Percentiles rank a stretch among this genome's conserved stretches.
Conservation (phyloP, 1,140 invertebrate species). For the Amyelois transitella region DNA sequence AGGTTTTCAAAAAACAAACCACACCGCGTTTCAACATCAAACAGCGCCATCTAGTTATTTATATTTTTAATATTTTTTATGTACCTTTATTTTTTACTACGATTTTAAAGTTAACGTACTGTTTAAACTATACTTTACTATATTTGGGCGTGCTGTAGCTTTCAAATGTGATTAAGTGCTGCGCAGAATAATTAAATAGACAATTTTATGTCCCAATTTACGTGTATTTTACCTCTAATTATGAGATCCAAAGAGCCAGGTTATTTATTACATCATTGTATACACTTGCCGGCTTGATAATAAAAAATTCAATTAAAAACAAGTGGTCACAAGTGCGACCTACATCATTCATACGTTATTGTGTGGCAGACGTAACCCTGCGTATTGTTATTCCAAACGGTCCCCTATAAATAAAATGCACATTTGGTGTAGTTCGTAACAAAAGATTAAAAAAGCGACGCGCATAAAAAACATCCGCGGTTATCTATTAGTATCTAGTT, state of each 20-base stretch:
- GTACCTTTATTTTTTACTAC: too few relatives aligned
- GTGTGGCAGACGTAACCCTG: conserved; percentile 10
- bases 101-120: neutral
- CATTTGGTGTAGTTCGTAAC: conserved; percentile 55
- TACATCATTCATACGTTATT: conserved; percentile 54
- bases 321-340: conserved; percentile 58
- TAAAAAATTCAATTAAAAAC: conserved; percentile 66
- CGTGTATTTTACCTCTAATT: conserved; percentile 14
- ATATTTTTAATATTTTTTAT: too few relatives aligned
- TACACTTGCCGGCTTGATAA: conserved; percentile 31
- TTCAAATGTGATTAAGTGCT: conserved; percentile 42
- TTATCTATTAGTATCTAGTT: conserved; percentile 74
- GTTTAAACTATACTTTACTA: neutral
- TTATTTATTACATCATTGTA: conserved; percentile 13
- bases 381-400: conserved; percentile 16
- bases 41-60: too few relatives aligned
- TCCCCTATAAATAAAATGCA: conserved; percentile 62
- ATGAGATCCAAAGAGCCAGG: neutral
- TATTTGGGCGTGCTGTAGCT: conserved; percentile 35
- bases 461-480: conserved; percentile 70
- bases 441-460: conserved; percentile 63
- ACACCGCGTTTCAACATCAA: too few relatives aligned
- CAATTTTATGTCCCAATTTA: conserved; percentile 7
- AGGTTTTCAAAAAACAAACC: too few relatives aligned
- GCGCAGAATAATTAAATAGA: conserved; percentile 27